A percentile compares a stretch with the other conserved stretches of the same genome.
Evolutionary conservation across 1,140 invertebrate genomes (phyloP).

Genomic region (Rhyzopertha dominica): DNA sequence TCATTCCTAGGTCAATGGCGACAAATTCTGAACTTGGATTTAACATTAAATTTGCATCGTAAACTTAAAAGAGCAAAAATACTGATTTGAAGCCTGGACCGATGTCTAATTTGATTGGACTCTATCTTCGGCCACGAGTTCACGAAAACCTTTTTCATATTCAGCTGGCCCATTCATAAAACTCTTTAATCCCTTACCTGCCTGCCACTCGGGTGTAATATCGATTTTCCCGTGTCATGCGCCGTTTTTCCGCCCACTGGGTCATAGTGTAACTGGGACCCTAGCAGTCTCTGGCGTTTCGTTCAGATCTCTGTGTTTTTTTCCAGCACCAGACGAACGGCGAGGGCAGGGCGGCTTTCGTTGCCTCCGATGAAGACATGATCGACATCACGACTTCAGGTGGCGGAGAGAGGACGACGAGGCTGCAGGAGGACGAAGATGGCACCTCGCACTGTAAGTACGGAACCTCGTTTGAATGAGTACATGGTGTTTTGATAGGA

Average conservation of each 20-base stretch:
- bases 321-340: conserved; percentile 33
- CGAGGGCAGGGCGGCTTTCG: conserved; percentile 36
- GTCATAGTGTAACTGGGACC: conserved; percentile 5
- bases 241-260: conserved; percentile 9
- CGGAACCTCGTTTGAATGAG: too few relatives aligned
- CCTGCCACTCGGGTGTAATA: background rate
- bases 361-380: conserved; percentile 59
- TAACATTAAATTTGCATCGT: too few relatives aligned
- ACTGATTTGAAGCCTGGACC: too few relatives aligned
- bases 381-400: conserved; percentile 57
- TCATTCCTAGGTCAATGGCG: too few relatives aligned
- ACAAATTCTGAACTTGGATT: too few relatives aligned
- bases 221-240: conserved; percentile 15
- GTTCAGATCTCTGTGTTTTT: conserved; percentile 5
- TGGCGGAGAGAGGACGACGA: conserved; percentile 41
- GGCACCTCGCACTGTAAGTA: conserved; percentile 35
- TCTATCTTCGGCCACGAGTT: too few relatives aligned
- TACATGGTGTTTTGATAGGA: too few relatives aligned
- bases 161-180: background rate
- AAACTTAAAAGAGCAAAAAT: too few relatives aligned
- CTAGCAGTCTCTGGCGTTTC: background rate
- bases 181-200: conserved; percentile 1
- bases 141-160: too few relatives aligned
- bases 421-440: conserved; percentile 45
- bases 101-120: too few relatives aligned